These are phyloP conservation scores for Pseudanteris insignis DNA, from an alignment of 2,888 invertebrate genomes.

Conservation along the genomic window DNA sequence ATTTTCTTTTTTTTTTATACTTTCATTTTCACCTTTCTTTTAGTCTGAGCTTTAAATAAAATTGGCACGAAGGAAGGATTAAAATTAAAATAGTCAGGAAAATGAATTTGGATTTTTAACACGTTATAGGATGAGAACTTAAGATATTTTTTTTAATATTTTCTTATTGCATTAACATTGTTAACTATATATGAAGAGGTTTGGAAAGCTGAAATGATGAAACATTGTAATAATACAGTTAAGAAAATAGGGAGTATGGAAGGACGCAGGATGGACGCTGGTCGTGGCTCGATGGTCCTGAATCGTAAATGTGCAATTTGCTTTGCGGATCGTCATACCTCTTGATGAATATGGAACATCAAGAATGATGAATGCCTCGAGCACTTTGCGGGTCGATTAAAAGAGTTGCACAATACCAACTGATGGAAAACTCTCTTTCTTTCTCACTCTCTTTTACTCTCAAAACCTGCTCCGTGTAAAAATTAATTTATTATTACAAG, in stretches of 20 bases:
- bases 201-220: too few species aligned
- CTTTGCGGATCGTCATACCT: constrained; percentile 29
- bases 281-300: constrained; percentile 14
- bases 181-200: too few species aligned
- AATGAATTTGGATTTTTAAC: too few species aligned
- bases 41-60: too few species aligned
- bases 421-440: constrained; percentile 6
- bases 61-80: too few species aligned
- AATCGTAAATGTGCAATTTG: constrained; percentile 36
- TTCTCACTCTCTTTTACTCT: too few species aligned
- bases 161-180: too few species aligned
- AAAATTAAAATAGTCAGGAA: too few species aligned
- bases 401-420: constrained; percentile 19
- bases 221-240: not conserved
- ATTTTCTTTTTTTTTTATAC: too few species aligned
- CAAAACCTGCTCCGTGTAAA: constrained; percentile 5
- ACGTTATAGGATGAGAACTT: too few species aligned
- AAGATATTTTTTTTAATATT: too few species aligned
- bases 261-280: not conserved
- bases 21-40: too few species aligned
- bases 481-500: constrained; percentile 18
- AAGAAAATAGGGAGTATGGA: constrained; percentile 1
- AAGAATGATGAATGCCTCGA: constrained; percentile 34
- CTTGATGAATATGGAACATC: constrained; percentile 39
- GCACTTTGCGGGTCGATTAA: constrained; percentile 34